Evolutionary conservation across 2,113 vertebrate genomes (phyloP), one percentile per base, ranked within the genome.

Genomic region (Chiloscyllium plagiosum): DNA sequence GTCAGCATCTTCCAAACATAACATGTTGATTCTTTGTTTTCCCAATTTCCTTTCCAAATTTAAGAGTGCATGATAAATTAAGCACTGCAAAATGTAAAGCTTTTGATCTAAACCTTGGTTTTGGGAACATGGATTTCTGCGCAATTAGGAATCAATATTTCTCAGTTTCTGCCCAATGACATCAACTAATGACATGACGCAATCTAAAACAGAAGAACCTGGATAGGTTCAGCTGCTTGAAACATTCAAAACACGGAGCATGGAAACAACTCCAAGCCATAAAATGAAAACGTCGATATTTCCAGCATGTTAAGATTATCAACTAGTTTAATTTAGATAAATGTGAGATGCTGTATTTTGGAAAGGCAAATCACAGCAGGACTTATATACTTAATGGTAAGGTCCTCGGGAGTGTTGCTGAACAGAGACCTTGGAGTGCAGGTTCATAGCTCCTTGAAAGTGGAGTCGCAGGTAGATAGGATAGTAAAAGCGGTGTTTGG

Each of bases 91-190:
- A 65, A 92, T 65, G 2, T 61, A 47, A 37, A 92, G 29, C 29
- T 61, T n/a, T n/a, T 92, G 87, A 20, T 90, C 52, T 19, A 42
- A 83, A 15, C 15, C 78, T 42, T 56, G 87, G 26, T 90, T 92
- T 65, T 92, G 87, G 87, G 3, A 90, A 90, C 26, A 90, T 3
- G 29, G 13, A 92, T 92, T 92, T 56, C 56, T n/a, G 29, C 65
- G 29, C 56, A 66, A 37, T 61, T 65, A 93, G 89, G 61, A 93
- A 93, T 93, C 15, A 68, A 93, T 33, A 93, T 93, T 93, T 19
- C 65, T 65, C 15, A 37, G 61, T 37, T 68, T 93, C n/a, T 66
- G 61, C n/a, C n/a, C 15, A 83, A 89, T n/a, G 52, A 17, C 29
- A 33, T 61, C 26, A 61, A 61, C 26, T 61, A 65, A 2, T 66